phyloP scores from a whole-genome alignment of 2,888 invertebrate species.

The Pandemis cinnamomeana region DNA sequence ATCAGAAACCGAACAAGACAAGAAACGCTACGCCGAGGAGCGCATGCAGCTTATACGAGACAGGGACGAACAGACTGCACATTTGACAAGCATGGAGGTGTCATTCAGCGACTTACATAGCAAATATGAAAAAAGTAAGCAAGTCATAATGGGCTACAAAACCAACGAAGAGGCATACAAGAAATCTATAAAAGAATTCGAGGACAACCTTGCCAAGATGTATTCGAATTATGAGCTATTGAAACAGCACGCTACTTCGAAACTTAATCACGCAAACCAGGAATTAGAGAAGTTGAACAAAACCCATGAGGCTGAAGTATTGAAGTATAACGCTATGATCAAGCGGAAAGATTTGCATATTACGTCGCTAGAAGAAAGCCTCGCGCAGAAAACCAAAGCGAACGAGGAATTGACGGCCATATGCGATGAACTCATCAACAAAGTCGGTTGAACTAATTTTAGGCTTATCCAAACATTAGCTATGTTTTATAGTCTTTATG shows the following conservation, averaged over 20 bases:
- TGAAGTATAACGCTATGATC: constrained; percentile 92
- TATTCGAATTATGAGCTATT: constrained; percentile 94
- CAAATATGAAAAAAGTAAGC: constrained; percentile 87
- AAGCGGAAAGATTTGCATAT: constrained; percentile 95
- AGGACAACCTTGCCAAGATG: constrained; percentile 88
- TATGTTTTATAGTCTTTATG: constrained; percentile 56
- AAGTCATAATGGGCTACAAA: constrained; percentile 82
- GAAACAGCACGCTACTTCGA: constrained; percentile 94
- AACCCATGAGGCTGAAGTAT: constrained; percentile 91
- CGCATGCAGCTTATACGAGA: constrained; percentile 82
- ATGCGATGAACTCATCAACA: constrained; percentile 95
- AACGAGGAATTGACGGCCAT: constrained; percentile 95
- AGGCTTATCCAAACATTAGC: constrained; percentile 53
- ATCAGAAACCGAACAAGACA: constrained; percentile 88
- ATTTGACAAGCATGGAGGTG: constrained; percentile 85
- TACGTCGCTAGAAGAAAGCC: constrained; percentile 91
- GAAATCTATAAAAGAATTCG: constrained; percentile 87
- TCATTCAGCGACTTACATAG: constrained; percentile 87
- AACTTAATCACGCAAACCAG: constrained; percentile 89
- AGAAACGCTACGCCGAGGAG: constrained; percentile 83
- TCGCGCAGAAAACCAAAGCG: constrained; percentile 95
- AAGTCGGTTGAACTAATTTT: constrained; percentile 73
- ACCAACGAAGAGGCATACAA: constrained; percentile 88
- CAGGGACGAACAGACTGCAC: constrained; percentile 86
- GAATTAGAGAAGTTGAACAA: constrained; percentile 91